These are phyloP conservation scores for Prionailurus viverrinus DNA, from an alignment of 2,113 vertebrate species.

Conservation along the genomic window DNA sequence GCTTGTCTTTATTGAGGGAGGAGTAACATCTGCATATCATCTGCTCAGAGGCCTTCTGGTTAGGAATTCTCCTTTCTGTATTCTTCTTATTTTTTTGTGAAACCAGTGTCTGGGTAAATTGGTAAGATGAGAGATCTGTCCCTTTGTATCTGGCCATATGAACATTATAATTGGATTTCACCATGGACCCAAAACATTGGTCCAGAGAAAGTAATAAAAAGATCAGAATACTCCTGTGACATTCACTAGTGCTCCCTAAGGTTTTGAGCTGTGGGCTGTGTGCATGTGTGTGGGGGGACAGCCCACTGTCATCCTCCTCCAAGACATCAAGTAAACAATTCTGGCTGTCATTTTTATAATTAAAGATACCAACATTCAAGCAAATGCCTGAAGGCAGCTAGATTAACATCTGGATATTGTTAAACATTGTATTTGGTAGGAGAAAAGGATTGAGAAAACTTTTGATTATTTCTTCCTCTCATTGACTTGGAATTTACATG, in stretches of 20 bases:
- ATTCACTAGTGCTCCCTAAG: background rate
- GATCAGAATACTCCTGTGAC: background rate
- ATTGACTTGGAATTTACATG: background rate
- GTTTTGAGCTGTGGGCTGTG: background rate
- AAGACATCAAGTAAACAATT: background rate
- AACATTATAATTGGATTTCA: background rate
- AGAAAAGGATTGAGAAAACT: background rate
- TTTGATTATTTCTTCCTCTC: background rate
- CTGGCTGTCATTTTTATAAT: background rate
- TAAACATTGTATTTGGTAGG: background rate
- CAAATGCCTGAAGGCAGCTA: background rate
- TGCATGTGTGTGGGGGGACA: background rate
- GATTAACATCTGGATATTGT: background rate
- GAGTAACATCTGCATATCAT: background rate
- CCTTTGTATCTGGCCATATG: background rate
- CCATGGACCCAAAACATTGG: background rate
- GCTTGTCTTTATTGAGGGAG: background rate
- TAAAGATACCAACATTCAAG: background rate
- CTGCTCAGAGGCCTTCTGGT: background rate
- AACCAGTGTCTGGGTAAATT: background rate
- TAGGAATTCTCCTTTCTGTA: conserved; percentile 8
- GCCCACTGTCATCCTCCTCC: background rate
- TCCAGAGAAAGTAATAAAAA: background rate
- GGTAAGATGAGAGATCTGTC: background rate
- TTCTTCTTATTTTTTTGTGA: background rate